Conservation (phyloP, 1,140 invertebrate genomes). For the Papilio machaon region DNA sequence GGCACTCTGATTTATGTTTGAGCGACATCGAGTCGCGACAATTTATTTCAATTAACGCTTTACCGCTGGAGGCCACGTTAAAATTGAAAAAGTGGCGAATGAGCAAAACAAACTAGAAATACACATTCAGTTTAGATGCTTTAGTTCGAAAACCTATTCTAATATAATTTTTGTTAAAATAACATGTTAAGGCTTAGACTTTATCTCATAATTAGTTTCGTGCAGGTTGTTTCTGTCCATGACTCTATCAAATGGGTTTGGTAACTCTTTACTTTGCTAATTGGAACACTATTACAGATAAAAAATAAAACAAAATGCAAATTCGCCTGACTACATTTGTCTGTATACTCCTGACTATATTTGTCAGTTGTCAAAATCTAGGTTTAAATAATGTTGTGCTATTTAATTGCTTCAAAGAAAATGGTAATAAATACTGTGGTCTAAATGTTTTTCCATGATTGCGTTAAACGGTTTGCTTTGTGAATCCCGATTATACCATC, state of each 20-base stretch:
- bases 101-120: constrained; percentile 4
- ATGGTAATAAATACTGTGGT: constrained; percentile 1
- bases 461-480: constrained; percentile 71
- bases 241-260: too few species aligned
- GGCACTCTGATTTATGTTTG: constrained; percentile 79
- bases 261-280: too few species aligned
- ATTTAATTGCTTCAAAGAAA: neutral
- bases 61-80: constrained; percentile 59
- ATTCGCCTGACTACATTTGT: too few species aligned
- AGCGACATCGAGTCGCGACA: constrained; percentile 74
- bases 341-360: neutral
- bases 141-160: neutral
- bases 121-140: neutral
- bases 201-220: too few species aligned
- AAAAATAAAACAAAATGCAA: too few species aligned
- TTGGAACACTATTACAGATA: too few species aligned
- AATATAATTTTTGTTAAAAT: too few species aligned
- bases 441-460: constrained; percentile 51
- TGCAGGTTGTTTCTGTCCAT: too few species aligned
- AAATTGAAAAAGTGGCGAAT: constrained; percentile 31
- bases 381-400: neutral
- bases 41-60: constrained; percentile 81
- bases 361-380: neutral
- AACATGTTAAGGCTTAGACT: too few species aligned
- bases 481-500: constrained; percentile 70